A percentile compares a stretch with the other conserved stretches of the same genome.
phyloP scores from a whole-genome alignment of 2,797 vertebrate species.

The Chiropotes sagulatus region DNA sequence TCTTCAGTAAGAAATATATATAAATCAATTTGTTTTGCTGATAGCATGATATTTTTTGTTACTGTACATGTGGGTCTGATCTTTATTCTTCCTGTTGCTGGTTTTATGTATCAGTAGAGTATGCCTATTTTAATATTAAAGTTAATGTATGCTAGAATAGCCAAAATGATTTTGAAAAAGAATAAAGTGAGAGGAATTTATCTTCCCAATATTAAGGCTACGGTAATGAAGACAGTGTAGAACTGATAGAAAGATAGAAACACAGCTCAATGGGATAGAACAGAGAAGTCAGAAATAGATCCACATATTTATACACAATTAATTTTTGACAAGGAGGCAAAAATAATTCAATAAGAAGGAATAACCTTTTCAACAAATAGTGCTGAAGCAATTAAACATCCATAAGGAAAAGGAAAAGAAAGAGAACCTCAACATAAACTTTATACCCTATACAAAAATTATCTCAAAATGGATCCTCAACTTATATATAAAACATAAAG shows the following conservation, averaged over 20 bases:
- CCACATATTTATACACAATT: not conserved
- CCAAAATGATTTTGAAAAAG: not conserved
- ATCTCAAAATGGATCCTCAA: not conserved
- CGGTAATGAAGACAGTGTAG: not conserved
- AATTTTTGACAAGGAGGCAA: not conserved
- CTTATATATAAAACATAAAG: not conserved
- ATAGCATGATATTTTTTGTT: not conserved
- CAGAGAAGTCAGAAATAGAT: not conserved
- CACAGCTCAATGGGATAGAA: not conserved
- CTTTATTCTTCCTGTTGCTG: not conserved
- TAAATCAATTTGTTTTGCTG: not conserved
- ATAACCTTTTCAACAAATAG: not conserved
- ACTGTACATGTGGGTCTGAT: not conserved
- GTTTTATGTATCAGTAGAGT: not conserved
- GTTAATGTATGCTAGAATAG: not conserved
- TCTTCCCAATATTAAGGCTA: not conserved
- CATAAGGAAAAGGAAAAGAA: not conserved
- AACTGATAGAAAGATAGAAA: not conserved
- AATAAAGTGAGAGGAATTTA: not conserved
- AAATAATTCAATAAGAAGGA: not conserved
- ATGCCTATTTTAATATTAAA: not conserved
- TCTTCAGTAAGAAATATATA: not conserved
- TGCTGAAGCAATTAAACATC: not conserved
- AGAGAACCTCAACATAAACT: not conserved
- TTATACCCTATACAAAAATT: not conserved